phyloP scores from a whole-genome alignment of 2,113 vertebrate genomes.

The Chaetops frenatus region DNA sequence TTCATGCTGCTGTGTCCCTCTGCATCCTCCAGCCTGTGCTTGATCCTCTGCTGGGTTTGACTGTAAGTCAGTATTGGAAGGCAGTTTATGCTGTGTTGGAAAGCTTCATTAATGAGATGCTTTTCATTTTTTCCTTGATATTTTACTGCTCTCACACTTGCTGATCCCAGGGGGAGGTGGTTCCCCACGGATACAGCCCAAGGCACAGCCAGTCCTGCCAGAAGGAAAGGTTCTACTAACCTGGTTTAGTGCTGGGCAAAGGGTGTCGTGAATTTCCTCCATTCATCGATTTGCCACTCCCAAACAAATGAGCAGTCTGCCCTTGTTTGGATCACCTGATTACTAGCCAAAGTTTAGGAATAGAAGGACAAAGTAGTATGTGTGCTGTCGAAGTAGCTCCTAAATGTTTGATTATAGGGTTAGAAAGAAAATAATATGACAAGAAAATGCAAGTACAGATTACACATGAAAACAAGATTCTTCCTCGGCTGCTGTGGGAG shows the following conservation, averaged over 20 bases:
- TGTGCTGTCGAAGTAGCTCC: background rate
- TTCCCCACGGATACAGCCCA: background rate
- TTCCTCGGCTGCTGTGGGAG: background rate
- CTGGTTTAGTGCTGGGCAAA: background rate
- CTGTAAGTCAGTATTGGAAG: background rate
- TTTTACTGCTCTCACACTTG: background rate
- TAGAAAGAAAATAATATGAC: background rate
- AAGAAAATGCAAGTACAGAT: background rate
- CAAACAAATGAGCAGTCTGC: background rate
- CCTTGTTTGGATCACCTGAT: background rate
- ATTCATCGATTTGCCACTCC: background rate
- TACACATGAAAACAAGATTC: background rate
- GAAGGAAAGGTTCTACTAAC: background rate
- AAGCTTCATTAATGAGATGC: background rate
- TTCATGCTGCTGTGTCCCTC: background rate
- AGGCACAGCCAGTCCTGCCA: background rate
- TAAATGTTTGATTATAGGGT: background rate
- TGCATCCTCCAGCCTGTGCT: rapidly evolving
- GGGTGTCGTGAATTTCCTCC: background rate
- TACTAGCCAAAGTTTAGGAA: background rate
- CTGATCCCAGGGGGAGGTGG: background rate
- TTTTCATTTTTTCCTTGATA: background rate
- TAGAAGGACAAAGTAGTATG: background rate
- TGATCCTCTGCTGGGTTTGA: background rate
- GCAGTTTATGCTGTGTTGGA: background rate